Base-by-base conservation (phyloP, 1,140 invertebrate genomes). In the Orius insidiosus region DNA sequence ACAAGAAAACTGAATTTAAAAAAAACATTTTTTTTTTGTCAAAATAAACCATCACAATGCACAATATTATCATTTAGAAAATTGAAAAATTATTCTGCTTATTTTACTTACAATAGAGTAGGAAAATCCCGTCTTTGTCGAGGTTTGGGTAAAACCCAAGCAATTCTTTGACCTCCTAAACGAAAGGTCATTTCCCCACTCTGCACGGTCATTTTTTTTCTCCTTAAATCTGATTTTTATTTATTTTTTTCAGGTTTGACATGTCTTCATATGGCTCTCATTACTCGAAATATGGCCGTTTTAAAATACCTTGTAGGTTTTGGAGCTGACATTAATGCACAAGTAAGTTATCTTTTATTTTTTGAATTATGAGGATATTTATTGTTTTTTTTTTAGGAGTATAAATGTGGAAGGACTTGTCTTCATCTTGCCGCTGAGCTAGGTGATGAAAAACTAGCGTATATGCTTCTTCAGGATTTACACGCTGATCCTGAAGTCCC, bases 221-320 rank as follows among this genome's bases (percentile, higher is more conserved):
- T n/a, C n/a, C n/a, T 4, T 4, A 24, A 24, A 24, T 7, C 24
- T 24, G 7, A 24, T 36, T 36, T n/a, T 52, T 52, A 58, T 57
- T 60, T 51, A 52, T n/a, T 58, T 60, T 19, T 80, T 74, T 1
- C 69, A 92, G 86, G 85, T 59, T 75, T 85, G 64, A 78, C 75
- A 52, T 85, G 83, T 58, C 68, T 89, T 10, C 88, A 93, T 59
- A 60, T 90, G 52, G 86, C 88, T 32, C 79, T 83, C 1, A 59
- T 71, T 30, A 68, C 68, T 16, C 80, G 78, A 10, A 70, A 80
- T 51, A 61, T 77, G 9, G 73, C 81, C 16, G 68, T 86, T 10
- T 65, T 92, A 14, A 71, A 76, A 52, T 72, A 76, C 52, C 68
- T 94, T 7, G 63, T 85, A 13, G 73, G 72, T 56, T 75, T 76